Percentiles rank a stretch among this genome's conserved stretches.
These are phyloP conservation scores for Odontomachus brunneus DNA, from an alignment of 1,140 invertebrate genomes.

Conservation along the genomic window DNA sequence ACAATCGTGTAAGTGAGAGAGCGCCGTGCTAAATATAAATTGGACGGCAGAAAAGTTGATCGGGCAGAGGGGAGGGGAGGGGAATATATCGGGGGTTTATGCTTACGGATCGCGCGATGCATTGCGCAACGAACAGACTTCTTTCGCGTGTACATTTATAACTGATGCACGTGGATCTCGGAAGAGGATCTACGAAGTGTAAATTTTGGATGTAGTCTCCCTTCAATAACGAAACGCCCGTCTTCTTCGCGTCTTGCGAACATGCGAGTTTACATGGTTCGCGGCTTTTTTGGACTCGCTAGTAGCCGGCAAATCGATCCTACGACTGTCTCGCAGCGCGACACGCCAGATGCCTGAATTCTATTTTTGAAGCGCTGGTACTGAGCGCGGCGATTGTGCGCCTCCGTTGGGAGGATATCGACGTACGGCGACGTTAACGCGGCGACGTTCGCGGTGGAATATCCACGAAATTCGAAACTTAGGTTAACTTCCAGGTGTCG, in stretches of 20 bases:
- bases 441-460: constrained; percentile 12
- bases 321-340: constrained; percentile 24
- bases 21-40: constrained; percentile 58
- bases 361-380: constrained; percentile 46
- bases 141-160: background rate
- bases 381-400: constrained; percentile 23
- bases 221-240: background rate
- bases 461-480: constrained; percentile 46
- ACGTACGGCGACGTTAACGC: background rate
- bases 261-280: constrained; percentile 18
- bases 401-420: constrained; percentile 21
- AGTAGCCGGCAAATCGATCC: constrained; percentile 40
- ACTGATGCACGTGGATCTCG: background rate
- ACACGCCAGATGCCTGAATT: constrained; percentile 44
- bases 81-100: too few species aligned
- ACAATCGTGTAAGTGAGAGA: constrained; percentile 67
- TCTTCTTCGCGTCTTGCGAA: background rate
- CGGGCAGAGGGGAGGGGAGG: too few species aligned
- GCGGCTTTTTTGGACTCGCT: background rate
- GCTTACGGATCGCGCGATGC: background rate
- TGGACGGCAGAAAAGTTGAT: constrained; percentile 34
- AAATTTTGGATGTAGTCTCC: too few species aligned
- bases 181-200: too few species aligned
- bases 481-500: constrained; percentile 40
- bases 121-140: constrained; percentile 13